Evolutionary conservation across 2,888 invertebrate genomes (phyloP).

Genomic region (Thera obeliscata): DNA sequence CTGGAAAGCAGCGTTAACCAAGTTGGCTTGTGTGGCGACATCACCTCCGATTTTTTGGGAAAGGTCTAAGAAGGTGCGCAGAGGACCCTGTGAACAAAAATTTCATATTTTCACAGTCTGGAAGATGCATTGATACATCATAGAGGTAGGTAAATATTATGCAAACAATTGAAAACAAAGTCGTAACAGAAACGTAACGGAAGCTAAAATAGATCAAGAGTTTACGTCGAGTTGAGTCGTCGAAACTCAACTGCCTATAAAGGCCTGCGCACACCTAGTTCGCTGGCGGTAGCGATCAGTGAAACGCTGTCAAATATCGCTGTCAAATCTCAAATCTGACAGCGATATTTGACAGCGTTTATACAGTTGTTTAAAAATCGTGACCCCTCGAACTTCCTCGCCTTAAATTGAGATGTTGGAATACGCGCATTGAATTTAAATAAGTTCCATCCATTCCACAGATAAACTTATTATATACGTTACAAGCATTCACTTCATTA

Average conservation of each 20-base stretch:
- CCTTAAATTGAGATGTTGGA: not conserved
- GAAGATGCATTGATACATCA: not conserved
- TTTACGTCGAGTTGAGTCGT: not conserved
- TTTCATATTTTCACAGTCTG: not conserved
- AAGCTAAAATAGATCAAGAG: not conserved
- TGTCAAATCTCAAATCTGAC: too few species aligned
- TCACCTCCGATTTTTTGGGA: conserved; percentile 94
- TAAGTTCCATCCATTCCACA: not conserved
- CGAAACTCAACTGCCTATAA: not conserved
- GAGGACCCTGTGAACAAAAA: conserved; percentile 84
- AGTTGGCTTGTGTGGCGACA: conserved; percentile 90
- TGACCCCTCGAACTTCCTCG: too few species aligned
- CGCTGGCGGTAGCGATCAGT: too few species aligned
- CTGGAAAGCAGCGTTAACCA: conserved; percentile 94
- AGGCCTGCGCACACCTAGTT: too few species aligned
- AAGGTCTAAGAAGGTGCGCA: conserved; percentile 89
- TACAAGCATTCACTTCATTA: not conserved
- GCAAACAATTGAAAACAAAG: not conserved
- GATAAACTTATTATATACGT: not conserved
- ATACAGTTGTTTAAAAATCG: too few species aligned
- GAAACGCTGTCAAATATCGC: too few species aligned
- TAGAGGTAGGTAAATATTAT: not conserved
- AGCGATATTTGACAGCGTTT: too few species aligned
- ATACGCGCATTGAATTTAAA: not conserved
- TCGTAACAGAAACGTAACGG: too few species aligned